Conservation (phyloP, 1,140 invertebrate species). For the Drosophila orena region DNA sequence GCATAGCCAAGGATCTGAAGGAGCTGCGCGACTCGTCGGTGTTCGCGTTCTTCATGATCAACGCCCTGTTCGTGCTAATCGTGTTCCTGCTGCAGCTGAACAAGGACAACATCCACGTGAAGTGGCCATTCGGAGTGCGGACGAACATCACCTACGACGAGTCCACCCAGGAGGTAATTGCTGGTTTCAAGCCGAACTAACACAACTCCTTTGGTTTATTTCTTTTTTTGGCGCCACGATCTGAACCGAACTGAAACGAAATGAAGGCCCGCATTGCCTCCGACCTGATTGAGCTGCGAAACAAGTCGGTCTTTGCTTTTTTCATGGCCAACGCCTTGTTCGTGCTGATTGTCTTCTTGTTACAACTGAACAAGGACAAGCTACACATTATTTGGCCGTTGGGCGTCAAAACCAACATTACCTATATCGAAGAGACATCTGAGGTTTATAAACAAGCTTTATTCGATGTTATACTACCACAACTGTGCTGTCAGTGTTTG, state of each 20-base stretch:
- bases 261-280: constrained; percentile 92
- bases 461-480: constrained; percentile 41
- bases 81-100: constrained; percentile 98
- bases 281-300: constrained; percentile 96
- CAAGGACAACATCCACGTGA: constrained; percentile 96
- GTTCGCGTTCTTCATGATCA: constrained; percentile 99
- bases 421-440: constrained; percentile 94
- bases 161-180: constrained; percentile 93
- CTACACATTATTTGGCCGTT: constrained; percentile 97
- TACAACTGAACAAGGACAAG: constrained; percentile 99
- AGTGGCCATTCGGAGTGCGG: constrained; percentile 97
- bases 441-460: constrained; percentile 87
- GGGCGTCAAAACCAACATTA: constrained; percentile 97
- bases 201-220: constrained; percentile 56
- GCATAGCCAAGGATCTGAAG: constrained; percentile 95
- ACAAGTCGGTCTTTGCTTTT: constrained; percentile 99
- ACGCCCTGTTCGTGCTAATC: constrained; percentile 98
- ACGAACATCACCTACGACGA: constrained; percentile 96
- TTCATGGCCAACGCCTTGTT: constrained; percentile 99
- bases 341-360: constrained; percentile 98
- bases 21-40: constrained; percentile 97
- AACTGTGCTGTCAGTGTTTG: constrained; percentile 45
- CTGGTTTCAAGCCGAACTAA: constrained; percentile 74
- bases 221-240: constrained; percentile 47
- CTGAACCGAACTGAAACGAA: constrained; percentile 15